Evolutionary conservation across 2,797 vertebrate genomes (phyloP), one percentile per base, ranked within the genome.

Genomic region (Megalops cyprinoides): DNA sequence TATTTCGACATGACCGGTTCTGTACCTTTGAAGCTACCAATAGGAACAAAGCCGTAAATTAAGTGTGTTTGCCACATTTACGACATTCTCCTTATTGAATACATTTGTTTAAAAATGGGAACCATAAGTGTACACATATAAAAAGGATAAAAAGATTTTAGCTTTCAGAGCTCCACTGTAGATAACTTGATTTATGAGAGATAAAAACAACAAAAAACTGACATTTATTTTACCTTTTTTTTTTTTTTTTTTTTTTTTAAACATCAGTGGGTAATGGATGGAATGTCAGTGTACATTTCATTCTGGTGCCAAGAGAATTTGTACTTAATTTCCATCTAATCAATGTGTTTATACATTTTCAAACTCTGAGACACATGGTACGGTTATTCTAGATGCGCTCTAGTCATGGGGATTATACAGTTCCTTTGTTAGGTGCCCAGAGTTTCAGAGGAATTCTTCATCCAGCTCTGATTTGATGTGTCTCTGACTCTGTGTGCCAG

Each of bases 291-390:
- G 75, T 82, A 55, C 83, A 78, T 83, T 79, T 82, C 65, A 80
- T 48, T 0, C 77, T 74, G 55, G 39, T 83, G 82, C 81, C 79
- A 81, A 58, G 79, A 81, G 81, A 84, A 83, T 85, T 83, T 83
- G 79, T 81, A 78, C 84, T 84, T 80, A 79, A 81, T 84, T 84
- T 87, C 80, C 81, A 81, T 82, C 78, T 80, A 85, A 85, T 83
- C 79, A 85, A 58, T 78, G 81, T 87, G 81, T 85, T 87, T 87
- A 79, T 80, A 62, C 71, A 58, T 81, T 53, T 77, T 42, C 51
- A 39, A 71, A 62, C 73, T 79, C 81, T 71, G 75, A 78, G 79
- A 77, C 83, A 77, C 77, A 81, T 31, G 55, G 73, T 79, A 77
- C 31, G 71, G 71, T 85, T 81, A 65, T 83, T 81, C 83, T 78